Percentiles rank a stretch among this genome's conserved stretches.
These are phyloP conservation scores for Oreochromis tanganicae DNA, from an alignment of 2,113 vertebrate species.

Conservation along the genomic window DNA sequence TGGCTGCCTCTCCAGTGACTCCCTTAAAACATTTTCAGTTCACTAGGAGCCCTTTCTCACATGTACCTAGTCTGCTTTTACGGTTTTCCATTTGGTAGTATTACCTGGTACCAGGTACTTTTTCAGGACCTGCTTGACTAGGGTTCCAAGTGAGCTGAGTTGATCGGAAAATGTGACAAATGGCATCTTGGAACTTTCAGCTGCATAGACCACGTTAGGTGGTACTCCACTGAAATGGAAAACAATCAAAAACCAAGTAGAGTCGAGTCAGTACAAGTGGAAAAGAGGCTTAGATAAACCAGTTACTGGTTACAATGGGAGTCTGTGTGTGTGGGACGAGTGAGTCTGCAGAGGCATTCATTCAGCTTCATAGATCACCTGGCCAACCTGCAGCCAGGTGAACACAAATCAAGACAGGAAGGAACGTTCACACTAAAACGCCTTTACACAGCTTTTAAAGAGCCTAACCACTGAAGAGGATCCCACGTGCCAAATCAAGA, in stretches of 20 bases:
- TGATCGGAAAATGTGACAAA: not conserved
- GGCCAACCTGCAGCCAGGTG: not conserved
- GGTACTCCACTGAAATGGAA: not conserved
- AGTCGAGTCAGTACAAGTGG: not conserved
- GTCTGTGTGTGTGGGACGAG: not conserved
- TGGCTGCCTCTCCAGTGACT: not conserved
- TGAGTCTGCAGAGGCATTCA: not conserved
- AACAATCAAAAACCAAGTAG: not conserved
- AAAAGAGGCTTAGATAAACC: not conserved
- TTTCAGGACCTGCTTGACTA: not conserved
- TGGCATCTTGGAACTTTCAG: not conserved
- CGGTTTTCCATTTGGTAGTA: not conserved
- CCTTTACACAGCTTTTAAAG: not conserved
- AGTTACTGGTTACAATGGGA: not conserved
- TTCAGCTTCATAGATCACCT: not conserved
- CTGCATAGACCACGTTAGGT: not conserved
- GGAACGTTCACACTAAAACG: not conserved
- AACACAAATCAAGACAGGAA: not conserved
- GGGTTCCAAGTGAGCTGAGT: not conserved
- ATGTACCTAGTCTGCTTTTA: not conserved
- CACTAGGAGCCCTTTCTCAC: not conserved
- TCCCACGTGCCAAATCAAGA: not conserved
- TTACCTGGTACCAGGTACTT: not conserved
- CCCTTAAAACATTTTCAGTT: not conserved
- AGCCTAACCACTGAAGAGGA: not conserved